phyloP scores from a whole-genome alignment of 2,797 vertebrate genomes.

The Podarcis lilfordi region DNA sequence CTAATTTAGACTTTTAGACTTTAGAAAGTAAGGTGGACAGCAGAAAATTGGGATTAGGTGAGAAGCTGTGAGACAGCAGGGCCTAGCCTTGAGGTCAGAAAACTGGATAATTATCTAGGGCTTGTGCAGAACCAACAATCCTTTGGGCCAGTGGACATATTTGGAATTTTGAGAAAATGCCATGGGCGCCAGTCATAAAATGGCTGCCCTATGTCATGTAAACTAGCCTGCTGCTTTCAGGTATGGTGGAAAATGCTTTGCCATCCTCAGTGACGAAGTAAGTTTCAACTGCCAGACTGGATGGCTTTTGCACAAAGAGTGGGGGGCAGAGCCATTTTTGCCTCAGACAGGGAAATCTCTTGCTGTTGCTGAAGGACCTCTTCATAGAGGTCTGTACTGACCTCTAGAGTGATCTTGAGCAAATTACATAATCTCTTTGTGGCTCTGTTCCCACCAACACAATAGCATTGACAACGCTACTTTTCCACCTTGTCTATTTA shows the following conservation, averaged over 20 bases:
- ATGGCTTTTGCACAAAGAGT: no score
- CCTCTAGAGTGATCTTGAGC: not conserved
- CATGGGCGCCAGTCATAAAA: no score
- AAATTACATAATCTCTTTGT: not conserved
- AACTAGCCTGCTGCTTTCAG: no score
- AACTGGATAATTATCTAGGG: not conserved
- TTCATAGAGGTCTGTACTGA: not conserved
- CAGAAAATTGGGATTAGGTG: not conserved
- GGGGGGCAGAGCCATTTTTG: no score
- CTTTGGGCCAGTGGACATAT: no score
- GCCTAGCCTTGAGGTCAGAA: not conserved
- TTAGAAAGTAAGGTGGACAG: not conserved
- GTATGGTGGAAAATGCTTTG: no score
- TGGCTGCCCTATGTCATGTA: no score
- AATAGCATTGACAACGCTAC: not conserved
- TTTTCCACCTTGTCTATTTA: not conserved
- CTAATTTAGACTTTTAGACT: not conserved
- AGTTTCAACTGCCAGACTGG: no score
- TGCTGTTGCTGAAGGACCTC: not conserved
- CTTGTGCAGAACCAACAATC: no score
- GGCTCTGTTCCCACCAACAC: conserved; percentile 5
- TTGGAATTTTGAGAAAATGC: no score
- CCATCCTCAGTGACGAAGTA: no score
- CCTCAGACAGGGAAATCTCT: no score
- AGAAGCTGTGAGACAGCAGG: not conserved